Base-by-base conservation (phyloP, 2,113 vertebrate genomes). In the Serilophus lunatus region DNA sequence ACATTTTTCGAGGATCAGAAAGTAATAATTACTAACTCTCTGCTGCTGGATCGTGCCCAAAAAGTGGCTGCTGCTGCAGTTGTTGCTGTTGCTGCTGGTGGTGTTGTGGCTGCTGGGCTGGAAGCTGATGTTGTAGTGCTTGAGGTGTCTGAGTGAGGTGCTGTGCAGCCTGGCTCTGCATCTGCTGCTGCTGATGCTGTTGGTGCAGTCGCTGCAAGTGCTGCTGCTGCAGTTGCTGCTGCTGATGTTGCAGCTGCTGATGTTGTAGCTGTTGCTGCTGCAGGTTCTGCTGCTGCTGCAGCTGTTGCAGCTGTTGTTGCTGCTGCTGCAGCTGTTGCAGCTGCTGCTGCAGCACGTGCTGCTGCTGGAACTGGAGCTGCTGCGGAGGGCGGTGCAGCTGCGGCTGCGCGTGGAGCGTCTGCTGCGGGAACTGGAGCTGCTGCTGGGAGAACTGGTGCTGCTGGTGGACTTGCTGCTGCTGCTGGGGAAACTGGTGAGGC, bases 1-100 rank as follows among this genome's bases (percentile, higher is more conserved):
- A 26, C 19, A 22, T 64, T 40, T 70, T 90, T 42, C 35, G 7
- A 61, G 53, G 18, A 90, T 22, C n/a, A 93, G 36, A 80, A 91
- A 29, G 45, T 35, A 94, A 17, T 66, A 15, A 47, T 57, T 95
- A 99, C 99, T 98, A 96, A 99, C 99, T 98, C 76, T 99, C 99
- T 75, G 97, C 97, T 9, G 98, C 98, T 0, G 98, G 99, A 94
- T 99, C 99, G 0, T 99, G 99, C 56, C 99, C 99, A n/a, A 98
- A 99, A 15, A 99, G 98, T 31, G 98, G 99, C 15, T 98, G 98
- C 15, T 97, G 95, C 36, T 98, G 98, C 22, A 97, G 90, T 17
- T 97, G 98, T 18, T 98, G 97, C 80, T 82, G 98, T 74, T 93
- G 85, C 92, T 94, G 96, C 95, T 95, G 95, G 80, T 96, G 96